Evolutionary conservation across 2,888 invertebrate genomes (phyloP).

Genomic region (Lumbricus terrestris): DNA sequence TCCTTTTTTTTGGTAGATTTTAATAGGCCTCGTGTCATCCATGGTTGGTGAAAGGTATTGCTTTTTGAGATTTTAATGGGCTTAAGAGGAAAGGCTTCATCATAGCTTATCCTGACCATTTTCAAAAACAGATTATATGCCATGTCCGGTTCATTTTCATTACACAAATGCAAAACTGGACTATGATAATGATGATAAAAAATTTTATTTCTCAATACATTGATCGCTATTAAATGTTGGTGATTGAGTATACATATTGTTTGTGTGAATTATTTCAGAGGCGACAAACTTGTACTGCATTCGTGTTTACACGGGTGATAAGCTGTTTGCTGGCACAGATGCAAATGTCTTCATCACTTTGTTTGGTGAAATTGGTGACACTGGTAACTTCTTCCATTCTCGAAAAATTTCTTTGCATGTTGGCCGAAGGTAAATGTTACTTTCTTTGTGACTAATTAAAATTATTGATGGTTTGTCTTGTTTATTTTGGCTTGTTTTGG

Average conservation of each 20-base stretch:
- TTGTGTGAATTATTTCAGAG: constrained; percentile 43
- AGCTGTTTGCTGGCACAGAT: constrained; percentile 45
- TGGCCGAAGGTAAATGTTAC: constrained; percentile 1
- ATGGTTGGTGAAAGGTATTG: no score
- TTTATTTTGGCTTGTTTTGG: background rate
- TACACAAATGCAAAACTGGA: no score
- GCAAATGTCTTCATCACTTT: constrained; percentile 45
- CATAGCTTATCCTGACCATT: no score
- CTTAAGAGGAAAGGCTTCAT: no score
- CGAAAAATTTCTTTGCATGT: constrained; percentile 9
- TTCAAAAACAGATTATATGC: no score
- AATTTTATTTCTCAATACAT: background rate
- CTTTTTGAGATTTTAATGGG: no score
- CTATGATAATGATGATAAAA: background rate
- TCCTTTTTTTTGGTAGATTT: no score
- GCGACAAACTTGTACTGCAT: constrained; percentile 57
- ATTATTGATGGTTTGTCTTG: background rate
- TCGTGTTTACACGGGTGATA: constrained; percentile 49
- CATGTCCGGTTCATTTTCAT: no score
- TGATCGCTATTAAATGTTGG: background rate
- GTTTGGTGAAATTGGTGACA: constrained; percentile 44
- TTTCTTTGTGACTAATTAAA: background rate
- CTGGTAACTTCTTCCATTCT: constrained; percentile 36
- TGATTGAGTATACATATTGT: background rate
- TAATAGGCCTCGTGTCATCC: no score